Base-by-base conservation (phyloP, 1,140 invertebrate species). In the Liolophura sinensis region DNA sequence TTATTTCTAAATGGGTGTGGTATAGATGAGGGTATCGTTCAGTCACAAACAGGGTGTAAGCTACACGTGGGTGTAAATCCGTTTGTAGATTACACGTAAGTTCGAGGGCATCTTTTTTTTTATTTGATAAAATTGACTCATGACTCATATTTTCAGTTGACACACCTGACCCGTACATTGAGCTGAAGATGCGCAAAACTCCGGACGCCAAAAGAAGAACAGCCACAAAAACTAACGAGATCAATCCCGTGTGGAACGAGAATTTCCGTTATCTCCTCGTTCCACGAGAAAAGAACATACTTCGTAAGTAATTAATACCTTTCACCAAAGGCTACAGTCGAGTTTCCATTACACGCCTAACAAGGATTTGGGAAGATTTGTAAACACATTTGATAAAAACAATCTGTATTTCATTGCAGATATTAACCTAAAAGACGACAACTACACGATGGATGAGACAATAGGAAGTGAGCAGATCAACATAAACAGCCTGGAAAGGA, bases 111-210 rank as follows among this genome's bases (percentile, higher is more conserved):
- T n/a, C n/a, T n/a, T n/a, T n/a, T n/a, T n/a, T n/a, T n/a, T n/a
- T n/a, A n/a, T n/a, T n/a, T n/a, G n/a, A n/a, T n/a, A n/a, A n/a
- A n/a, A n/a, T n/a, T n/a, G 31, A 40, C 31, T 40, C 31, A 9
- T 40, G 9, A 3, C 3, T 40, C 9, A 9, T 9, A 40, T n/a
- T 70, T 78, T 18, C 73, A 87, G 86, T 86, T 64, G 85, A 86
- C 70, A 86, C 80, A 4, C 85, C 86, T 11, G 85, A 87, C 69
- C 85, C 86, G 0, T 87, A 86, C 70, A 73, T 87, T 1, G 68
- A 77, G 14, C 62, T 87, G 20, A 66, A 70, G 25, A 74, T 86
- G 16, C 77, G 75, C 25, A 83, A 76, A 0, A 84, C 83, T 14
- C 84, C 84, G 1, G 84, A 86, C 68, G 80, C 82, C 1, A 74